Evolutionary conservation across 2,113 vertebrate species (phyloP), one percentile per base, ranked within the genome.

Genomic region (Albula glossodonta): DNA sequence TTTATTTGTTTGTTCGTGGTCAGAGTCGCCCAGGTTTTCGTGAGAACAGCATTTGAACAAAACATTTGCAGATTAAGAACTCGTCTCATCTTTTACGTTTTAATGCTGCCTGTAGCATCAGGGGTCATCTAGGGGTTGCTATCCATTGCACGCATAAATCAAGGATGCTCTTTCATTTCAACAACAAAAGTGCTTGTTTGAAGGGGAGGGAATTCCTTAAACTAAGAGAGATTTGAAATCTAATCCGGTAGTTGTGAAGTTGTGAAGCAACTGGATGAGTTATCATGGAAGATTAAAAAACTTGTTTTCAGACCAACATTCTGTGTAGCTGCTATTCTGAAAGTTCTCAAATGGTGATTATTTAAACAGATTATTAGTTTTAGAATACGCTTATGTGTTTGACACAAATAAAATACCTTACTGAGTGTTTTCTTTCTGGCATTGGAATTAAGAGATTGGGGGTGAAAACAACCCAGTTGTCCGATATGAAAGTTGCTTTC

Each of bases 91-190:
- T 17, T 53, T 53, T 53, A 81, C 25, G 10, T 31, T 81, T 81
- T 81, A 49, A 52, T 53, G 17, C 49, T 41, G 19, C 5, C 31
- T 8, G 4, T 89, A 84, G 85, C 81, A 88, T 82, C 82, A 66
- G 90, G 86, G 91, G 92, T 93, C 93, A 93, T 11, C 83, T 74
- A 5, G 92, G 85, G 91, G 89, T 90, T 91, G 86, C 81, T 90
- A 60, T 51, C 57, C 80, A 88, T 87, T 89, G 88, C 88, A 85
- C 88, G 90, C 90, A 92, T 94, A 93, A 92, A 93, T 93, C 87
- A 93, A 88, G 83, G 51, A 78, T 84, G 88, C 87, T 88, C 89
- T 90, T 93, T 92, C 80, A 87, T 70, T 84, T 87, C 82, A 87
- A 63, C 87, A 91, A 95, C 92, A 93, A 91, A 91, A 90, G 86